Evolutionary conservation across 2,113 vertebrate species (phyloP).

Genomic region (Solea senegalensis): DNA sequence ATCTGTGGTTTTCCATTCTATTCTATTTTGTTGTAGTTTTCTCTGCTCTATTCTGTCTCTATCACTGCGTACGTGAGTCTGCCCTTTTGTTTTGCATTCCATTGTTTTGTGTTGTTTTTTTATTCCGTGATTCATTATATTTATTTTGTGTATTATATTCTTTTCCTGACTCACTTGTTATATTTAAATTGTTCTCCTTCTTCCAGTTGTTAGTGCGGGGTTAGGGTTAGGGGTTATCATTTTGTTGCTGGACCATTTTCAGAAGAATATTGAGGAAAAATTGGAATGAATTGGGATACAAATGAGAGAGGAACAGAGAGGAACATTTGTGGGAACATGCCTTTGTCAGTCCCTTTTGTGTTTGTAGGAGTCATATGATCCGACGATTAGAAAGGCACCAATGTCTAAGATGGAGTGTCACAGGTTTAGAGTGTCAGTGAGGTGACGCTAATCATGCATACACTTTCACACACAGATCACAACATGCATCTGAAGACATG

Average conservation of each 20-base stretch:
- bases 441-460: no score
- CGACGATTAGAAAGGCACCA: not conserved
- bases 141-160: not conserved
- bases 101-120: not conserved
- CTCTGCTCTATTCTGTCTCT: not conserved
- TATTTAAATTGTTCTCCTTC: not conserved
- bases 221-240: not conserved
- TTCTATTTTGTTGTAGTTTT: not conserved
- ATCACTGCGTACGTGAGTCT: not conserved
- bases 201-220: not conserved
- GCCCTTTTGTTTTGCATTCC: not conserved
- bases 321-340: not conserved
- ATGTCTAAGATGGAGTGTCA: conserved; percentile 6
- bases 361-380: conserved; percentile 36
- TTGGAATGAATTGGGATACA: not conserved
- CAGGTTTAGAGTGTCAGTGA: not conserved
- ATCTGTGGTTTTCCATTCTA: not conserved
- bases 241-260: not conserved
- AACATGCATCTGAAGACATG: conserved; percentile 6
- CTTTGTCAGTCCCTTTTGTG: conserved; percentile 2
- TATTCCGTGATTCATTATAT: not conserved
- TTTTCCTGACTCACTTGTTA: not conserved
- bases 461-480: conserved; percentile 17
- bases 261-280: not conserved
- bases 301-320: not conserved